Base-by-base conservation (phyloP, 2,113 vertebrate species). In the Scopus umbretta region DNA sequence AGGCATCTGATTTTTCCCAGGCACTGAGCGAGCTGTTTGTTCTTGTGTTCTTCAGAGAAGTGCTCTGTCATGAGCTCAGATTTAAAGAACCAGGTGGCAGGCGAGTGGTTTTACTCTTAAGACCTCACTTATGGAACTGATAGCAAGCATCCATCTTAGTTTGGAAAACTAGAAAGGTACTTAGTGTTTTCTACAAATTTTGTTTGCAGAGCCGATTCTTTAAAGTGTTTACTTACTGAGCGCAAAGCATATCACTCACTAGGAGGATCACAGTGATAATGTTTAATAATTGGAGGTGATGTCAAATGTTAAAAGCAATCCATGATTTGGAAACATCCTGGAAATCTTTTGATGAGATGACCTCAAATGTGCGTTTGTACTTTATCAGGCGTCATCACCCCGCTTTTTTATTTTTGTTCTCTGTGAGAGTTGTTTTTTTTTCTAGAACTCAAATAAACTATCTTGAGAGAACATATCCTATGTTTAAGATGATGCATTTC, bases 241-340 rank as follows among this genome's bases (percentile, higher is more conserved):
- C 13, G 32, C 2, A 2, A 62, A 91, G n/a, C 40, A 12, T 53
- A 7, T 45, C 17, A 7, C 18, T 81, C 42, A 34, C 34, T 11
- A 23, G 21, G 40, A 84, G 29, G 27, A 55, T 74, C 29, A 42
- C 29, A 61, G 1, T 75, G 8, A 26, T 63, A 36, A 23, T 49
- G 13, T 88, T 56, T 76, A 72, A 50, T 68, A 43, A 32, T 25
- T 40, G 10, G 27, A 66, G 10, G 11, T 45, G 6, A 47, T 61
- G 74, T 89, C 22, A 83, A 71, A 50, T 70, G 11, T 81, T 91
- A 32, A 91, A 89, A 85, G 42, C 38, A 87, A 21, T 72, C 63
- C 3, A 7, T 40, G 17, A 42, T 75, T 94, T 56, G 61, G 38
- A 72, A 82, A 65, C 12, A 32, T 17, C 26, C 32, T n/a, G 36